Evolutionary conservation across 1,140 invertebrate species (phyloP), one percentile per base, ranked within the genome.

Genomic region (Zaprionus davidi): DNA sequence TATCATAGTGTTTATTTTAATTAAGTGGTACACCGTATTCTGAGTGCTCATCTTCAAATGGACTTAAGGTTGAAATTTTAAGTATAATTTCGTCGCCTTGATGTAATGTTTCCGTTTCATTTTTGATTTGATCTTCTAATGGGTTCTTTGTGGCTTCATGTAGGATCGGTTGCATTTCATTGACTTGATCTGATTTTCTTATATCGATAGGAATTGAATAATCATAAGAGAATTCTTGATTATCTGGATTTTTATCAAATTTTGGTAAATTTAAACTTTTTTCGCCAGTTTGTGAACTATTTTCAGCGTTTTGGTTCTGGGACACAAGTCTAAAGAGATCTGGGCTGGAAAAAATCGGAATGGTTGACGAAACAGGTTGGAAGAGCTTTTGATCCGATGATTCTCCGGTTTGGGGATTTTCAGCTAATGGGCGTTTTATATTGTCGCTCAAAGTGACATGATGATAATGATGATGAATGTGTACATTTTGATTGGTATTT

Each of bases 11-110:
- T 34, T 34, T 11, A 2, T 13, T 38, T 77, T 57, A 77, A 51
- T 77, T 77, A 17, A 77, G 44, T 24, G 75, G 75, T 22, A 77
- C 75, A 7, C 58, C 75, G 28, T 77, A 77, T 20, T 58, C 49
- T 1, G 70, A 63, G n/a, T 77, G 31, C 1, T 57, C 58, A 51
- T 58, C 38, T 38, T 26, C 44, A n/a, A 26, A 49, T n/a, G 58
- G 22, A 36, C 38, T 9, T 56, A 26, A 31, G 15, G 63, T 65
- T 1, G 63, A 67, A 67, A 46, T 46, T 46, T 55, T n/a, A 13
- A n/a, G 24, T 20, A 12, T 46, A 31, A 20, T 11, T 20, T 11
- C 5, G 3, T 20, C 5, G 9, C 9, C 20, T 22, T 49, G 7
- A 20, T 11, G 20, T 12, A 51, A 13, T 12, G 4, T 22, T 24